Evolutionary conservation across 2,888 invertebrate species (phyloP), one percentile per base, ranked within the genome.

Genomic region (Cetonia aurata): DNA sequence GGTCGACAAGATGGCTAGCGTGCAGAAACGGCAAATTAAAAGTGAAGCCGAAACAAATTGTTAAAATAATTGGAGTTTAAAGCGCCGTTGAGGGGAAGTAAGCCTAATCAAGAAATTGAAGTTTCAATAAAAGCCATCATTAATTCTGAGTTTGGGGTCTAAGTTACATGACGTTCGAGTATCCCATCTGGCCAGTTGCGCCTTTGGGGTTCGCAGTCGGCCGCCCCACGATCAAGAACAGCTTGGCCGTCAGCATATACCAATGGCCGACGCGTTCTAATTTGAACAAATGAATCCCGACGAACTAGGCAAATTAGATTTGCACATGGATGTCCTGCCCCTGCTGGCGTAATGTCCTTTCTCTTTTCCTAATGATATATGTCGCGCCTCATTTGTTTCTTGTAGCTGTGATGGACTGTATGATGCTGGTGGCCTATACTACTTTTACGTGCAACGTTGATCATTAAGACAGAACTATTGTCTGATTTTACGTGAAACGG

Each of bases 111-210:
- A 88, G 88, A 89, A 89, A 89, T 88, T 88, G 88, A 88, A 87
- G 87, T 88, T 88, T 87, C 89, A 89, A 89, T 89, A 89, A 89
- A 88, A 88, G 87, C 88, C 86, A 89, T 89, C 89, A 89, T 89
- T 89, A 90, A 89, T 90, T 89, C 88, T 87, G 82, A 83, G 82
- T 85, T 85, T 83, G 83, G 83, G 81, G 82, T 79, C 79, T 75
- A 72, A 77, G 78, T 79, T 80, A 80, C 79, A 80, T 79, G 80
- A 79, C 80, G 79, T 77, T 79, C 77, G 77, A 76, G 77, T 76
- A 75, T 69, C 73, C 74, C 77, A 79, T 74, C 74, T 72, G 76
- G 44, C 77, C 80, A 77, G 68, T 15, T 65, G 37, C 67, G 67
- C 46, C 53, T 37, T 67, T 55, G 55, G 44, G 25, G 42, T 44